Percentiles rank a stretch among this genome's conserved stretches.
phyloP scores from a whole-genome alignment of 1,140 invertebrate genomes.

The Geopemphigus sp. region DNA sequence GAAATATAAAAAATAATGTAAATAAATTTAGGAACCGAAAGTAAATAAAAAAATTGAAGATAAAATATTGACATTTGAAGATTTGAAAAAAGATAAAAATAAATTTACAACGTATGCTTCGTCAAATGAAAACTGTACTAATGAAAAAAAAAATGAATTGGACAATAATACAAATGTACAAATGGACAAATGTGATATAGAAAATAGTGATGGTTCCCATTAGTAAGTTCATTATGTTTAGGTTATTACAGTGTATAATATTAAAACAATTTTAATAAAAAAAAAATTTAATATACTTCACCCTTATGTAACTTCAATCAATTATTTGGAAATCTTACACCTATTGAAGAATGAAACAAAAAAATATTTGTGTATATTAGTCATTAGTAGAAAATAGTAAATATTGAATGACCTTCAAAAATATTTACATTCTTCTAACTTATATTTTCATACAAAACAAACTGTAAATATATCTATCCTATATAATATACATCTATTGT shows the following conservation, averaged over 20 bases:
- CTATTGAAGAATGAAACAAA: too few species aligned
- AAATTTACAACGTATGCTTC: neutral
- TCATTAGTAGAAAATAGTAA: too few species aligned
- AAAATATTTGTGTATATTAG: too few species aligned
- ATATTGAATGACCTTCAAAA: too few species aligned
- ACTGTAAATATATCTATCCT: too few species aligned
- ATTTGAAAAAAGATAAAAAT: neutral
- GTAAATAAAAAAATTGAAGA: neutral
- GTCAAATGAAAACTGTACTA: neutral
- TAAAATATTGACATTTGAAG: conserved; percentile 8
- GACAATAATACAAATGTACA: neutral
- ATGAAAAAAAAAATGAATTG: neutral
- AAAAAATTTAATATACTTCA: too few species aligned
- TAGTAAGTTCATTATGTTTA: neutral
- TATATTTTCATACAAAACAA: too few species aligned
- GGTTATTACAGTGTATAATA: too few species aligned
- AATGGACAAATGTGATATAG: neutral
- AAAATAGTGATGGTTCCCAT: neutral
- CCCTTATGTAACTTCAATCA: too few species aligned
- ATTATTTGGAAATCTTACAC: too few species aligned
- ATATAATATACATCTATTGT: too few species aligned
- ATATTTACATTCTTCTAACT: too few species aligned
- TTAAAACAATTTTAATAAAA: neutral
- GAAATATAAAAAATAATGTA: neutral
- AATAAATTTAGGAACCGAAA: conserved; percentile 15